Base-by-base conservation (phyloP, 2,113 vertebrate species). In the Callaeas wilsoni region DNA sequence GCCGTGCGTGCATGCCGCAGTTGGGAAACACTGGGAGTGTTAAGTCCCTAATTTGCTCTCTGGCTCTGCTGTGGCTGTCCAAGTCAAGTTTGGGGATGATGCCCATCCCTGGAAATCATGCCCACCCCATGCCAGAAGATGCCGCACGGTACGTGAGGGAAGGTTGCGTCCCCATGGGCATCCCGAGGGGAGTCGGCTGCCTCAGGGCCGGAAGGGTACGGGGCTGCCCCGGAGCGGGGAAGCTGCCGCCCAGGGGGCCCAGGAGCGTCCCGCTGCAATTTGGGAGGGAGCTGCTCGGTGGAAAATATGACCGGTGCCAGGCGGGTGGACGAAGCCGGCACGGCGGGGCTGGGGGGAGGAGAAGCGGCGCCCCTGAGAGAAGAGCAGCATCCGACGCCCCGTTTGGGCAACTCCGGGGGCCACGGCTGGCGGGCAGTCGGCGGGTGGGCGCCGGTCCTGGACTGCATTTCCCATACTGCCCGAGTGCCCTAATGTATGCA, bases 401-500 rank as follows among this genome's bases (percentile, higher is more conserved):
- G 3, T 52, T 76, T 29, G 76, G 83, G 59, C 67, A 85, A 79
- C 83, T 71, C 57, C 12, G 44, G 76, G 89, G 63, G 29, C 32
- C 55, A 49, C 22, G 57, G 30, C 59, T 13, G 73, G 22, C n/a
- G n/a, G n/a, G 68, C 41, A 55, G 91, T 53, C 55, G 84, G 90
- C 63, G 75, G 82, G 83, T 88, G 89, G 74, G 83, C 87, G 88
- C 90, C 80, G 63, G 95, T 96, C 57, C 94, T 90, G 98, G 98
- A 98, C 98, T 98, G 97, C 98, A 98, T 98, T 98, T 98, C 98
- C 98, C 98, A 98, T 96, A 97, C 98, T 98, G 98, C 98, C 98
- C 98, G 97, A 97, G 97, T 91, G 97, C 90, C 98, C 98, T 98
- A 98, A 99, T 98, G 97, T 98, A 98, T 98, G 98, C 98, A 97